phyloP scores from a whole-genome alignment of 2,888 invertebrate species.

The Phymatocera aterrima region DNA sequence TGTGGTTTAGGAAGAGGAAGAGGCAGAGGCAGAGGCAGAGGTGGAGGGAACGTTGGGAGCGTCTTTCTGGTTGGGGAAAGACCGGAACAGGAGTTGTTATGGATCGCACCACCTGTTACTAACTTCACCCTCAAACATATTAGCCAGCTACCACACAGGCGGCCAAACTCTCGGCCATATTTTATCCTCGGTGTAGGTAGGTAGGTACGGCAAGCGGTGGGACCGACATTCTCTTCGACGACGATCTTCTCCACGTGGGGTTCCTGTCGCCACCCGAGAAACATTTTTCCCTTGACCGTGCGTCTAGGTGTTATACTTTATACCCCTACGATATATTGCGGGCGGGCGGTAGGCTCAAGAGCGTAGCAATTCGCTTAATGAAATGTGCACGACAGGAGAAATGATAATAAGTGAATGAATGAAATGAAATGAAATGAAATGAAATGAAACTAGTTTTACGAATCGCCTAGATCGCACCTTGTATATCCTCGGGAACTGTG shows the following conservation, averaged over 20 bases:
- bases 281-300: conserved; percentile 2
- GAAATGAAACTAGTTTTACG: background rate
- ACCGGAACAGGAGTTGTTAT: conserved; percentile 58
- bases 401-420: background rate
- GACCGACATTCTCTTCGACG: background rate
- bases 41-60: background rate
- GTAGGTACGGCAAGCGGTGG: background rate
- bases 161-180: conserved; percentile 69
- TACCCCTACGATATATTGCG: background rate
- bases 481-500: too few relatives aligned
- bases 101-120: conserved; percentile 73
- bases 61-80: conserved; percentile 29
- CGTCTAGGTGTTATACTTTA: conserved; percentile 10
- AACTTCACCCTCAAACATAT: conserved; percentile 70
- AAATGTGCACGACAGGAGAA: background rate
- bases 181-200: conserved; percentile 61
- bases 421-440: background rate
- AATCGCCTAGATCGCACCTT: too few relatives aligned
- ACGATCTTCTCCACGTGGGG: conserved; percentile 30
- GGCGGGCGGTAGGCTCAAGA: background rate
- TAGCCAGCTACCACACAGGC: conserved; percentile 63
- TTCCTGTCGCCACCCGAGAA: background rate
- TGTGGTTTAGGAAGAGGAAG: conserved; percentile 30
- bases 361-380: conserved; percentile 4
- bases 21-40: conserved; percentile 53